Conservation (phyloP, 92 coral and sea anemone species). For the Palythoa heliodiscus region DNA sequence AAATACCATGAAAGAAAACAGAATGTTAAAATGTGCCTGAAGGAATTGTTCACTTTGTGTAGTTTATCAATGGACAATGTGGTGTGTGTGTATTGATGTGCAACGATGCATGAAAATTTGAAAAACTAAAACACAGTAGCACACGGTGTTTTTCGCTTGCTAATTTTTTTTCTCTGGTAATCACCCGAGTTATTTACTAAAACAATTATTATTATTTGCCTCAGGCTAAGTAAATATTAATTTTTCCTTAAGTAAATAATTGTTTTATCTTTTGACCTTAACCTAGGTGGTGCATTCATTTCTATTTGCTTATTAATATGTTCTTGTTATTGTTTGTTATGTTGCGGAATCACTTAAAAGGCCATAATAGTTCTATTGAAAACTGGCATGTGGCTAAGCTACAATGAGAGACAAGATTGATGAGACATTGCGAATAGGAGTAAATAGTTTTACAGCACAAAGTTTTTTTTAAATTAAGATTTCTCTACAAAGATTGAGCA, state of each 20-base stretch:
- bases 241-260: too few relatives aligned
- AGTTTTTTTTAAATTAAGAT: neutral
- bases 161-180: too few relatives aligned
- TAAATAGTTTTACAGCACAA: neutral
- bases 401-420: neutral
- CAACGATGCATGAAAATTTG: too few relatives aligned
- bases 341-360: neutral
- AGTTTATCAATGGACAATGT: neutral
- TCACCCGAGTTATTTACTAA: too few relatives aligned
- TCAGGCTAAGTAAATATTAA: too few relatives aligned
- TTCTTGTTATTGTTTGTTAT: neutral
- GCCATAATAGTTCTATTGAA: neutral
- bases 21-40: neutral
- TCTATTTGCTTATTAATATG: too few relatives aligned
- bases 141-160: too few relatives aligned
- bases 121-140: too few relatives aligned
- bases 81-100: too few relatives aligned
- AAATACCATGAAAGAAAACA: neutral
- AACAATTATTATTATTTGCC: too few relatives aligned
- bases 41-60: neutral
- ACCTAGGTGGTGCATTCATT: too few relatives aligned
- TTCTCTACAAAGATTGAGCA: neutral
- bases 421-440: neutral
- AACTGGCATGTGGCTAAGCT: neutral
- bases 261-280: too few relatives aligned